Conservation (phyloP, 2,113 vertebrate species). For the Trogon melanurus region DNA sequence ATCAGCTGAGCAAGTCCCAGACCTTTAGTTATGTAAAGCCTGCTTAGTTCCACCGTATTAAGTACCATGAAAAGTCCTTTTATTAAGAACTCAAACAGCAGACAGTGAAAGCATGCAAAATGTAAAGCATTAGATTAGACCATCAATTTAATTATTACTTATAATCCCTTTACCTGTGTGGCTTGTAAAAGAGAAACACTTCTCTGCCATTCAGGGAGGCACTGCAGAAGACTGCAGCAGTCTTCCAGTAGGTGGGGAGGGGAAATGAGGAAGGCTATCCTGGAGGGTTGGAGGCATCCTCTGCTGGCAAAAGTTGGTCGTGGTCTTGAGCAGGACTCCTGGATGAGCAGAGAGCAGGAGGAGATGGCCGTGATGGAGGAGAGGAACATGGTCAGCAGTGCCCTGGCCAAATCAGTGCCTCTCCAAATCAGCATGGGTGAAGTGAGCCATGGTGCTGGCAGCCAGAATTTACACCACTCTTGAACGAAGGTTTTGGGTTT, state of each 20-base stretch:
- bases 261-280: rapidly evolving
- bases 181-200: neutral
- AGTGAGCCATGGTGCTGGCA: rapidly evolving
- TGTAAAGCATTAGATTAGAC: neutral
- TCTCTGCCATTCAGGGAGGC: neutral
- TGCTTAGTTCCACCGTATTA: slow-evolving; percentile 33
- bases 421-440: rapidly evolving
- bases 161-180: slow-evolving; percentile 5
- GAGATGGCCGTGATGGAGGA: rapidly evolving
- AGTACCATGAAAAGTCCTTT: neutral
- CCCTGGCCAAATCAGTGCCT: neutral
- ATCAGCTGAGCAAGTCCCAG: neutral
- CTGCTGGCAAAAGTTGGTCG: neutral
- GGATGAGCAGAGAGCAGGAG: too few species aligned
- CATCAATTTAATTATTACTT: neutral
- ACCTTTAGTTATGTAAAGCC: neutral
- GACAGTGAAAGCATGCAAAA: neutral
- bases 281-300: rapidly evolving
- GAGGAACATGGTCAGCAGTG: rapidly evolving
- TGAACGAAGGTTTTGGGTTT: rapidly evolving
- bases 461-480: rapidly evolving
- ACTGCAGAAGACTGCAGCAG: neutral
- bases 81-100: neutral
- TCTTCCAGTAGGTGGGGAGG: rapidly evolving
- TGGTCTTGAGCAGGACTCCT: too few species aligned